These are phyloP conservation scores for Sycophila texana DNA, from an alignment of 2,888 invertebrate genomes.

Conservation along the genomic window DNA sequence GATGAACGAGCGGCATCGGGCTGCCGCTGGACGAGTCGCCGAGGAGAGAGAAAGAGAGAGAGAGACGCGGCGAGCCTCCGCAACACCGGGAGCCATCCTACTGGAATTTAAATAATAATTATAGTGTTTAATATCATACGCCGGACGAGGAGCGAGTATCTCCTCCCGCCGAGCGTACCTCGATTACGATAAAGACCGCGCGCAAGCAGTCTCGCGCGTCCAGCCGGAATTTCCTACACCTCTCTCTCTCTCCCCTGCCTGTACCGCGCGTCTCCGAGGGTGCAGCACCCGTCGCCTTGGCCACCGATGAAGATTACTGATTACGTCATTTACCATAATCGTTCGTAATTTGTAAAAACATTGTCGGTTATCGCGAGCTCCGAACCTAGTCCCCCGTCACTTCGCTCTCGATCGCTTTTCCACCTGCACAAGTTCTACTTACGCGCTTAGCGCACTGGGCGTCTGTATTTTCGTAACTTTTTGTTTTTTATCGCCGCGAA, in stretches of 20 bases:
- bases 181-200: slow-evolving; percentile 53
- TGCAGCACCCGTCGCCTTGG: background rate
- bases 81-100: slow-evolving; percentile 75
- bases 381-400: slow-evolving; percentile 9
- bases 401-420: slow-evolving; percentile 3
- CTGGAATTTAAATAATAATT: slow-evolving; percentile 76
- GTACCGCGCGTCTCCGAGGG: background rate
- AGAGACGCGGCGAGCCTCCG: slow-evolving; percentile 56
- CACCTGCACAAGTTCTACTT: background rate
- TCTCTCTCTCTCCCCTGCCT: too few species aligned
- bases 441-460: background rate
- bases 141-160: slow-evolving; percentile 39
- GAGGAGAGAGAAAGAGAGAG: slow-evolving; percentile 42
- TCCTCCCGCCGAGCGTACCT: slow-evolving; percentile 26
- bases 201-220: background rate
- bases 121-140: slow-evolving; percentile 75
- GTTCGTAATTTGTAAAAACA: slow-evolving; percentile 39
- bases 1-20: slow-evolving; percentile 41
- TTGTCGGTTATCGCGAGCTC: slow-evolving; percentile 12
- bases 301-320: slow-evolving; percentile 26
- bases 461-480: slow-evolving; percentile 17
- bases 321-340: slow-evolving; percentile 40
- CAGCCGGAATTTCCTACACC: background rate
- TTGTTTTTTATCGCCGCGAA: background rate
- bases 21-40: slow-evolving; percentile 26